These are phyloP conservation scores for Vireo griseus DNA, from an alignment of 2,797 vertebrate genomes.

Conservation along the genomic window DNA sequence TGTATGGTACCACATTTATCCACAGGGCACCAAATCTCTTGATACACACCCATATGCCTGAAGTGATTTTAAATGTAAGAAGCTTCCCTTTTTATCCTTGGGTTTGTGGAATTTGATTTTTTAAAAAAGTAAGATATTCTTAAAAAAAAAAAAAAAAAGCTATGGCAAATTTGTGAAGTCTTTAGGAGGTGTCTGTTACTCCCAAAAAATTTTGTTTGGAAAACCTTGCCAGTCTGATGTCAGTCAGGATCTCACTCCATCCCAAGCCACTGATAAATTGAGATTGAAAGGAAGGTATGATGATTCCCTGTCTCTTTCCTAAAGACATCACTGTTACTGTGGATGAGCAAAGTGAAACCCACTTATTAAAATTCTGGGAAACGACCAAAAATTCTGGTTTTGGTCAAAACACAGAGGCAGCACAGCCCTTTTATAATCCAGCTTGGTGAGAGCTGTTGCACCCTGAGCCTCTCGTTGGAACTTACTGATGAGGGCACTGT, in stretches of 20 bases:
- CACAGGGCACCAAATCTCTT: not conserved
- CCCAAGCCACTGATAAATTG: not conserved
- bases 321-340: accelerated
- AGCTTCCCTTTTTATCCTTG: not conserved
- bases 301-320: not conserved
- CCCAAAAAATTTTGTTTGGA: not conserved
- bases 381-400: not conserved
- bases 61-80: not conserved
- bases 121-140: not conserved
- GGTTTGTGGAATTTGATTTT: not conserved
- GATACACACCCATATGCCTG: not conserved
- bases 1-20: not conserved
- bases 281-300: not conserved
- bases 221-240: not conserved
- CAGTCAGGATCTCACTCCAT: not conserved
- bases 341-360: not conserved
- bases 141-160: not conserved
- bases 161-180: not conserved
- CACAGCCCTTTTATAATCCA: not conserved
- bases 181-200: not conserved
- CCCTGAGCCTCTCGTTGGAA: not conserved
- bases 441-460: not conserved
- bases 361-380: not conserved
- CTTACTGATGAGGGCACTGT: conserved; percentile 33
- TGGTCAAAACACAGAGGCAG: not conserved